Evolutionary conservation across 2,113 vertebrate genomes (phyloP).

Genomic region (Dicrurus megarhynchus): DNA sequence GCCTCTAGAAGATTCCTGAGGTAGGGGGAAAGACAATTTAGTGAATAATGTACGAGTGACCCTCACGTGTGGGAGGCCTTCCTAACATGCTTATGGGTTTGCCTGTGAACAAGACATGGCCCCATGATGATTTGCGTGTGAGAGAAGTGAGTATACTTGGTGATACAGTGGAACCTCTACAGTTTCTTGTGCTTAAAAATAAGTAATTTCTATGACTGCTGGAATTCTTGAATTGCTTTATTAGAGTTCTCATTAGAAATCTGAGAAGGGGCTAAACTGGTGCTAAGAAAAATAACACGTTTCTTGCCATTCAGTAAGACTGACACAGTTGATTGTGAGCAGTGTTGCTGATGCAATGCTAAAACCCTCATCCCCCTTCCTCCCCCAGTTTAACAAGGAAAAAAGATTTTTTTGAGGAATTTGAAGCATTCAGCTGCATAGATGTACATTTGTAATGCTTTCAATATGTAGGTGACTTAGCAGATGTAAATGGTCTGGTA

Average conservation of each 20-base stretch:
- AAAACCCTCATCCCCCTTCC: not conserved
- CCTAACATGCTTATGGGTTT: not conserved
- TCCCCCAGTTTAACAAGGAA: not conserved
- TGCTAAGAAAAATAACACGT: not conserved
- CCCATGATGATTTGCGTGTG: not conserved
- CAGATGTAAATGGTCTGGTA: not conserved
- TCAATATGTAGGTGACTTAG: not conserved
- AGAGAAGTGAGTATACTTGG: not conserved
- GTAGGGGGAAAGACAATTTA: not conserved
- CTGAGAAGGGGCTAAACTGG: not conserved
- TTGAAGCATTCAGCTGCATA: not conserved
- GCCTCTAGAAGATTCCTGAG: not conserved
- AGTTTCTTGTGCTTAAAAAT: not conserved
- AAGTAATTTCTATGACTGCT: not conserved
- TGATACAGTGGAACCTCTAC: not conserved
- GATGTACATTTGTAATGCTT: not conserved
- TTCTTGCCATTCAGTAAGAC: not conserved
- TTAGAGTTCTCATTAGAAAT: not conserved
- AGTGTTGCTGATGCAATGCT: not conserved
- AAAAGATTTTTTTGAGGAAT: not conserved
- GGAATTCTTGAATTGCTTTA: not conserved
- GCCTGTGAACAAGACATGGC: not conserved
- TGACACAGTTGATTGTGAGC: not conserved
- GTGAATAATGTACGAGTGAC: not conserved
- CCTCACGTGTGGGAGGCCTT: not conserved